phyloP scores from a whole-genome alignment of 1,140 invertebrate species.

The Drosophila mauritiana region DNA sequence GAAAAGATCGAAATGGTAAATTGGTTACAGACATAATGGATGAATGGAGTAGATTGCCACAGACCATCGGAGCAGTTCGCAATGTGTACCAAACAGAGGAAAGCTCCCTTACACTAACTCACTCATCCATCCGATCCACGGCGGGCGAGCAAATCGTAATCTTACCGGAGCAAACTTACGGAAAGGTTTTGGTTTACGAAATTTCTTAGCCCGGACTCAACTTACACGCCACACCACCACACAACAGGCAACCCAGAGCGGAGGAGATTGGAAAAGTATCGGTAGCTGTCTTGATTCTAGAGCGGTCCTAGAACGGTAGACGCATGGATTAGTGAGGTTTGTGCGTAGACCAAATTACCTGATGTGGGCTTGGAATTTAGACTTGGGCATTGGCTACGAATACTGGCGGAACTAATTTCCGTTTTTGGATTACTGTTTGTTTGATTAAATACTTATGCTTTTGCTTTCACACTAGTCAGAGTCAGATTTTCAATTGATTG shows the following conservation, averaged over 20 bases:
- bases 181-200: constrained; percentile 10
- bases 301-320: constrained; percentile 78
- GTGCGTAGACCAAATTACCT: constrained; percentile 70
- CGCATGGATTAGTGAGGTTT: constrained; percentile 75
- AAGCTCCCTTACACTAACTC: constrained; percentile 19
- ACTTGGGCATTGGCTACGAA: constrained; percentile 28
- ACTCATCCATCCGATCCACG: background rate
- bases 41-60: constrained; percentile 22
- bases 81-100: constrained; percentile 51
- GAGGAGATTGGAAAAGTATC: constrained; percentile 39
- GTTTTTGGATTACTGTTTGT: constrained; percentile 18
- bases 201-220: constrained; percentile 40
- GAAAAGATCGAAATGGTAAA: constrained; percentile 69
- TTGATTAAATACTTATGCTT: constrained; percentile 56
- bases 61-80: constrained; percentile 46
- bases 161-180: constrained; percentile 47
- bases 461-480: constrained; percentile 54
- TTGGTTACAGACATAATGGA: constrained; percentile 59
- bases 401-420: constrained; percentile 49
- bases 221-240: constrained; percentile 50
- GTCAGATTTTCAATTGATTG: constrained; percentile 76
- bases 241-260: constrained; percentile 39
- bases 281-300: constrained; percentile 68
- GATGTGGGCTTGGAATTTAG: constrained; percentile 41
- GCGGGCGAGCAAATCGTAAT: constrained; percentile 32